These are phyloP conservation scores for Phataginus tricuspis DNA, from an alignment of 2,797 vertebrate species.

Conservation along the genomic window DNA sequence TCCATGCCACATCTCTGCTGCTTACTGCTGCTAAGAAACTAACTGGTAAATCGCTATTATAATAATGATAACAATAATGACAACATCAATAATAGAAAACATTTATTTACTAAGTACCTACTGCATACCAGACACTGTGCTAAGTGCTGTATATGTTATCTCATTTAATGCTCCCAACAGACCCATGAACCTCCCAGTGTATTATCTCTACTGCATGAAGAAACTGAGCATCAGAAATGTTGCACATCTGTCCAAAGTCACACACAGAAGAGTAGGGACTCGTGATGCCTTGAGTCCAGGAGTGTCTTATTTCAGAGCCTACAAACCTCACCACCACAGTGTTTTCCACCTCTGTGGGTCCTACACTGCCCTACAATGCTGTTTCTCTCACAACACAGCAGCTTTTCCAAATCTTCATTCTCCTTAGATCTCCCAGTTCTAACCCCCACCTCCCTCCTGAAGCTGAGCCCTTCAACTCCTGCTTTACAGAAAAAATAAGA, in stretches of 20 bases:
- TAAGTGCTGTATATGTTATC: background rate
- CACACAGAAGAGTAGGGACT: background rate
- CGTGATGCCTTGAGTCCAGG: background rate
- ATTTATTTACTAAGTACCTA: background rate
- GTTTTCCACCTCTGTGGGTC: too few relatives aligned
- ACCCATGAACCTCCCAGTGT: background rate
- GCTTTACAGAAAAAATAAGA: background rate
- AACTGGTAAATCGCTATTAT: background rate
- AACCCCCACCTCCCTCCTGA: background rate
- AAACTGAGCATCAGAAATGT: background rate
- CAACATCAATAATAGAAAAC: background rate
- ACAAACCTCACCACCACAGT: background rate
- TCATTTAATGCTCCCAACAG: background rate
- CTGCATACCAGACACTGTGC: background rate
- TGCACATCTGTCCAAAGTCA: background rate
- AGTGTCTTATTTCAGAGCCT: background rate
- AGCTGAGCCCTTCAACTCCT: background rate
- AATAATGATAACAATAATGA: background rate
- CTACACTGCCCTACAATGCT: background rate
- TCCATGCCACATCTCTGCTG: background rate
- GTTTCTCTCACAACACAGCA: background rate
- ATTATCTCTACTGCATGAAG: background rate
- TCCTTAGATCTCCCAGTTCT: background rate
- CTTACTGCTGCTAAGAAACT: background rate
- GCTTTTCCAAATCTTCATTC: background rate